These are phyloP conservation scores for Hypsopygia costalis DNA, from an alignment of 2,888 invertebrate species.

Conservation along the genomic window DNA sequence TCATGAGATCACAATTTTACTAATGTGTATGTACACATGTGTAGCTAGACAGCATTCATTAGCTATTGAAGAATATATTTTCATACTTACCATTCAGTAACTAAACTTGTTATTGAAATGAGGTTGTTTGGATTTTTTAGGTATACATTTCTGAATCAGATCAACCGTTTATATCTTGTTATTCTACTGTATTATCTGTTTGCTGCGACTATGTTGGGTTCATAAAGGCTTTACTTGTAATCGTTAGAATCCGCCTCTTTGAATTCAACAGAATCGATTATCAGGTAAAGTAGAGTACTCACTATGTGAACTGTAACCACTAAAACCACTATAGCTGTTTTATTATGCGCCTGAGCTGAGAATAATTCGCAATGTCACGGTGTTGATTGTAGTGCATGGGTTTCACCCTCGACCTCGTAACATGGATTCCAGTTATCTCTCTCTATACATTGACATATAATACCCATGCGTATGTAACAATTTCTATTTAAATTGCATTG, in stretches of 20 bases:
- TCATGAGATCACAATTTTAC: too few relatives aligned
- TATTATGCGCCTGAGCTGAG: not conserved
- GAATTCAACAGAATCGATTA: conserved; percentile 56
- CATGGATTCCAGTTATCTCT: not conserved
- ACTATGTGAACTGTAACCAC: conserved; percentile 3
- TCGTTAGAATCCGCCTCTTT: conserved; percentile 46
- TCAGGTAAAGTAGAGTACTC: conserved; percentile 9
- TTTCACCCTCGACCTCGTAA: not conserved
- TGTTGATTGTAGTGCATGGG: not conserved
- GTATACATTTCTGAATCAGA: too few relatives aligned
- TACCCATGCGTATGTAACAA: not conserved
- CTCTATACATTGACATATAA: not conserved
- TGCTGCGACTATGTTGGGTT: conserved; percentile 65
- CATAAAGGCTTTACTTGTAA: conserved; percentile 48
- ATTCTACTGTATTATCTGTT: not conserved
- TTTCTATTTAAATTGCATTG: not conserved
- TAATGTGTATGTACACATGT: too few relatives aligned
- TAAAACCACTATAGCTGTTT: not conserved
- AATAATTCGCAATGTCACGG: not conserved
- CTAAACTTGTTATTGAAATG: too few relatives aligned
- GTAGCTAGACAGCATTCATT: too few relatives aligned
- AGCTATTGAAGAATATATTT: too few relatives aligned
- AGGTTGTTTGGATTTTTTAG: too few relatives aligned
- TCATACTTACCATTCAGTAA: too few relatives aligned
- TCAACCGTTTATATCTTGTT: too few relatives aligned